A percentile compares a stretch with the other conserved stretches of the same genome.
These are phyloP conservation scores for Sebastes itinus DNA, from an alignment of 2,797 vertebrate species.

Conservation along the genomic window DNA sequence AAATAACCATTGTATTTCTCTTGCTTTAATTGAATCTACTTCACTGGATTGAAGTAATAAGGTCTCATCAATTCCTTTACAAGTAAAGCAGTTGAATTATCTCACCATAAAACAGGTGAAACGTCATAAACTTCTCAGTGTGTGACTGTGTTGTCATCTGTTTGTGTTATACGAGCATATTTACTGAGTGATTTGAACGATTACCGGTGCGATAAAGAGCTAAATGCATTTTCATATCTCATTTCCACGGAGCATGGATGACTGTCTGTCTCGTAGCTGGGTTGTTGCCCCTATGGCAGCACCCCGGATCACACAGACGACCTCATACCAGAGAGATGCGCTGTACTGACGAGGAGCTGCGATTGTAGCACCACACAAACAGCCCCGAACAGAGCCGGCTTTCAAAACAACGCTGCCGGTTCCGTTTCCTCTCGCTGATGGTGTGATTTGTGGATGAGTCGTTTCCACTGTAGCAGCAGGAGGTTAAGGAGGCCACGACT, in stretches of 20 bases:
- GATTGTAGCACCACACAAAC: conserved; percentile 67
- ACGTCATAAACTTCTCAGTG: conserved; percentile 1
- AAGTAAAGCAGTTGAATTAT: neutral
- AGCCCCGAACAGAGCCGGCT: conserved; percentile 53
- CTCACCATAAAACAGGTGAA: neutral
- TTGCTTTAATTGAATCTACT: neutral
- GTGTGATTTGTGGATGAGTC: conserved; percentile 50
- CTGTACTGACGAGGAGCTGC: conserved; percentile 61
- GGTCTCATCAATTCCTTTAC: neutral
- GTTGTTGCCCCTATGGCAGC: conserved; percentile 67
- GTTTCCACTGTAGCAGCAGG: conserved; percentile 36
- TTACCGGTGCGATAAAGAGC: conserved; percentile 33
- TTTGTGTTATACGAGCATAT: conserved; percentile 33
- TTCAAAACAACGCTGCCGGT: conserved; percentile 65
- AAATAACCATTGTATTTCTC: neutral
- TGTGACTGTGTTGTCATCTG: conserved; percentile 1
- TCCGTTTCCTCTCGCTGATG: conserved; percentile 63
- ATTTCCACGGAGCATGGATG: conserved; percentile 33
- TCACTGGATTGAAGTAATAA: neutral
- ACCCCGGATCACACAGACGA: conserved; percentile 57
- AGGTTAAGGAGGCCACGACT: conserved; percentile 30
- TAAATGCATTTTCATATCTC: conserved; percentile 51
- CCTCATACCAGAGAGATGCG: conserved; percentile 78
- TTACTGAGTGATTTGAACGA: conserved; percentile 29
- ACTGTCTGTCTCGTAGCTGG: conserved; percentile 47